Evolutionary conservation across 2,113 vertebrate genomes (phyloP).

Genomic region (Crotalus viridis): DNA sequence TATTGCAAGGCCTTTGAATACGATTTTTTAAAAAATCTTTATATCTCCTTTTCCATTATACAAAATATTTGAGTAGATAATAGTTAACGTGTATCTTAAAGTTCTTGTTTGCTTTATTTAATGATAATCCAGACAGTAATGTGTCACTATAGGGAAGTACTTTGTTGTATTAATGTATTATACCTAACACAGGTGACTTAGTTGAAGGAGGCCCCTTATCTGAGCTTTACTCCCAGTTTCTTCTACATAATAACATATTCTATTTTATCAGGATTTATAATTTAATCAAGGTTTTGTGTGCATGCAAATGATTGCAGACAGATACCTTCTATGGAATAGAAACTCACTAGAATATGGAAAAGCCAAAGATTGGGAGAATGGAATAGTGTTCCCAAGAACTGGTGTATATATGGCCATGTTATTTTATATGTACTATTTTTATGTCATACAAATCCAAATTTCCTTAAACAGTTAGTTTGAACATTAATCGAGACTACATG

Average conservation of each 20-base stretch:
- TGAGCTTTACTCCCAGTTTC: background rate
- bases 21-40: background rate
- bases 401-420: background rate
- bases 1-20: background rate
- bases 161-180: background rate
- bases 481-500: background rate
- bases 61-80: background rate
- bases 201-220: background rate
- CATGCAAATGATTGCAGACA: background rate
- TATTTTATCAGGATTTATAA: background rate
- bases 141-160: background rate
- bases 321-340: background rate
- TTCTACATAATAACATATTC: background rate
- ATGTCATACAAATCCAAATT: background rate
- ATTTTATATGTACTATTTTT: no score
- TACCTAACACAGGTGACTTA: background rate
- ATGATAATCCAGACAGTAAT: background rate
- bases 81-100: constrained; percentile 18
- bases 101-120: background rate
- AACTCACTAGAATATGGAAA: background rate
- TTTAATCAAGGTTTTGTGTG: background rate
- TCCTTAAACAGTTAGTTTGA: background rate
- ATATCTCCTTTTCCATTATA: background rate
- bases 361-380: background rate
- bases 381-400: background rate